A percentile compares a stretch with the other conserved stretches of the same genome.
phyloP scores from a whole-genome alignment of 2,113 vertebrate genomes.

The Trematocara marginatum region DNA sequence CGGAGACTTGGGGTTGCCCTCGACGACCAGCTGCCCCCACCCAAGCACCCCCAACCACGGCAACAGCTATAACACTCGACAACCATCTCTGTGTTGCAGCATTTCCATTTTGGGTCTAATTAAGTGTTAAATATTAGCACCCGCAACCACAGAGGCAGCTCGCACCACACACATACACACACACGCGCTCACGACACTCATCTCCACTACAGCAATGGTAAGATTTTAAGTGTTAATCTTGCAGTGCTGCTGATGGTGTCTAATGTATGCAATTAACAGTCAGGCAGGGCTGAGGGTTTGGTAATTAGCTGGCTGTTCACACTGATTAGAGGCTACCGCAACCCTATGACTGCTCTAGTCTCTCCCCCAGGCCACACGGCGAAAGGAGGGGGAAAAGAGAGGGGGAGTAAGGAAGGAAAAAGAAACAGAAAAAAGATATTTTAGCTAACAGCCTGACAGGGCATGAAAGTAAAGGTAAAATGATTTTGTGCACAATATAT shows the following conservation, averaged over 20 bases:
- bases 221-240: conserved; percentile 99
- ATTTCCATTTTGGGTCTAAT: conserved; percentile 66
- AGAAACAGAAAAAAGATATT: conserved; percentile 20
- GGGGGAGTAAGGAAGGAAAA: conserved; percentile 17
- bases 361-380: conserved; percentile 62
- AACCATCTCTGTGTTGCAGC: conserved; percentile 25
- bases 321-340: conserved; percentile 85
- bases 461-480: conserved; percentile 15
- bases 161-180: conserved; percentile 7
- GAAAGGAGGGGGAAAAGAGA: conserved; percentile 12
- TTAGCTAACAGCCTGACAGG: conserved; percentile 26
- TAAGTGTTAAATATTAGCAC: conserved; percentile 69
- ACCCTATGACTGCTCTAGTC: conserved; percentile 71
- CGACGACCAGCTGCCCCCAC: conserved; percentile 79
- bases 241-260: conserved; percentile 97
- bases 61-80: conserved; percentile 51
- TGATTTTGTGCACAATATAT: background rate
- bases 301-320: conserved; percentile 95
- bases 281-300: conserved; percentile 86
- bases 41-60: conserved; percentile 81
- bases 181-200: conserved; percentile 24
- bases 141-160: conserved; percentile 39
- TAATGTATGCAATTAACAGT: conserved; percentile 99
- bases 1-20: conserved; percentile 83
- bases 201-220: conserved; percentile 74